These are phyloP conservation scores for Lithobius niger DNA, from an alignment of 1,140 invertebrate genomes.

Conservation along the genomic window DNA sequence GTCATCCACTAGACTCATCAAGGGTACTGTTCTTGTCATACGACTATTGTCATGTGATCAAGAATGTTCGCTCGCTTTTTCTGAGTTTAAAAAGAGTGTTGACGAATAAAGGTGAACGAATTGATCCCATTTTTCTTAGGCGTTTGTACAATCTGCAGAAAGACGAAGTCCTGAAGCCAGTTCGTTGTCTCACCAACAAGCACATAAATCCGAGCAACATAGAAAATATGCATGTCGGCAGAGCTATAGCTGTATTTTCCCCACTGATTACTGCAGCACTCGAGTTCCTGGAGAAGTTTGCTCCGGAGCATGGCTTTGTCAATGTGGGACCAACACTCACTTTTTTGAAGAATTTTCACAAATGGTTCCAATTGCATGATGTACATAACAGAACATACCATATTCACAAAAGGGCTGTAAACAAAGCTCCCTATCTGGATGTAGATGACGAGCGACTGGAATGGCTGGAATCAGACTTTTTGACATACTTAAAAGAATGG, in stretches of 20 bases:
- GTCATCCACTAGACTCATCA: constrained; percentile 1
- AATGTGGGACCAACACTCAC: background rate
- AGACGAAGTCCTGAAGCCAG: background rate
- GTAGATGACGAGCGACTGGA: background rate
- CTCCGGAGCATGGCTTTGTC: too few relatives aligned
- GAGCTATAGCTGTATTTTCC: too few relatives aligned
- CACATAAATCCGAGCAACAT: background rate
- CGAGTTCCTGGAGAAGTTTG: too few relatives aligned
- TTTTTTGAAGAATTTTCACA: background rate
- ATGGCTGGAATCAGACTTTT: background rate
- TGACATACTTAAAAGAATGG: background rate
- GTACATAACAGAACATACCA: background rate
- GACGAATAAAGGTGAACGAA: background rate
- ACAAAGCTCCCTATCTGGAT: background rate
- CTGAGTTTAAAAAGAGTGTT: background rate
- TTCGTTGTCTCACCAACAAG: background rate
- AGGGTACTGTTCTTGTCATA: constrained; percentile 1
- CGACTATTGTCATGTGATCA: constrained; percentile 7
- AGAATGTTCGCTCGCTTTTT: constrained; percentile 6
- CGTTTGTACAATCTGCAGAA: background rate
- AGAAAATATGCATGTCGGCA: too few relatives aligned
- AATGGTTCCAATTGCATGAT: background rate
- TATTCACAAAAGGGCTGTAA: background rate
- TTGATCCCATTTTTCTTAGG: background rate
- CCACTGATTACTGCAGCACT: too few relatives aligned